Conservation (phyloP, 2,888 invertebrate genomes). For the Tipula vernalis region DNA sequence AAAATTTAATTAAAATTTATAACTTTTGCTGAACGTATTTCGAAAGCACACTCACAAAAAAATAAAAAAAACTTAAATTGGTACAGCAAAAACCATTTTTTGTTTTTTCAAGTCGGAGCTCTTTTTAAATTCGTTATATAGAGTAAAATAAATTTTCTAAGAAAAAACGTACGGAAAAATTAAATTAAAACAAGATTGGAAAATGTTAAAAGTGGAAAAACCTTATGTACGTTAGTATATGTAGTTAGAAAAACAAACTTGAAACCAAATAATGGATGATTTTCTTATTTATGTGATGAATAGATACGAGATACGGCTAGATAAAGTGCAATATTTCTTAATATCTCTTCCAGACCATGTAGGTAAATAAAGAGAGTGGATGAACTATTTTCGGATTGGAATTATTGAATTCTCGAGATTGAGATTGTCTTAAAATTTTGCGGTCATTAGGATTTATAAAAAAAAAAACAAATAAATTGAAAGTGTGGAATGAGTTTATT, state of each 20-base stretch:
- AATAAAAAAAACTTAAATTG: background rate
- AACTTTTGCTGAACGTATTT: background rate
- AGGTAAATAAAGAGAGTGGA: too few relatives aligned
- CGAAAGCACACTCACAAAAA: background rate
- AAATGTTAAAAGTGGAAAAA: background rate
- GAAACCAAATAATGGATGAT: background rate
- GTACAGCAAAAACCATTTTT: background rate
- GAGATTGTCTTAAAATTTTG: too few relatives aligned
- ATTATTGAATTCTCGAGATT: too few relatives aligned
- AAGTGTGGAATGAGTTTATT: background rate
- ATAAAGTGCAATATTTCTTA: too few relatives aligned
- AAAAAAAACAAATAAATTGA: too few relatives aligned
- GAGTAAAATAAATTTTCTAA: background rate
- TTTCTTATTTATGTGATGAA: background rate
- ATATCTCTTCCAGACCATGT: too few relatives aligned
- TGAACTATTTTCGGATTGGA: too few relatives aligned
- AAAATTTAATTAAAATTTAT: background rate
- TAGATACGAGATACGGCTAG: too few relatives aligned
- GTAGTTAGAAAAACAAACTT: background rate
- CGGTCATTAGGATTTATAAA: too few relatives aligned
- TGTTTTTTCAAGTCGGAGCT: background rate
- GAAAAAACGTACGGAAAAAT: background rate
- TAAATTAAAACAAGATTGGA: background rate
- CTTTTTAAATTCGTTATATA: background rate
- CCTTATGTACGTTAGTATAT: background rate